These are phyloP conservation scores for Pseudomyrmex gracilis DNA, from an alignment of 1,140 invertebrate species.

Conservation along the genomic window DNA sequence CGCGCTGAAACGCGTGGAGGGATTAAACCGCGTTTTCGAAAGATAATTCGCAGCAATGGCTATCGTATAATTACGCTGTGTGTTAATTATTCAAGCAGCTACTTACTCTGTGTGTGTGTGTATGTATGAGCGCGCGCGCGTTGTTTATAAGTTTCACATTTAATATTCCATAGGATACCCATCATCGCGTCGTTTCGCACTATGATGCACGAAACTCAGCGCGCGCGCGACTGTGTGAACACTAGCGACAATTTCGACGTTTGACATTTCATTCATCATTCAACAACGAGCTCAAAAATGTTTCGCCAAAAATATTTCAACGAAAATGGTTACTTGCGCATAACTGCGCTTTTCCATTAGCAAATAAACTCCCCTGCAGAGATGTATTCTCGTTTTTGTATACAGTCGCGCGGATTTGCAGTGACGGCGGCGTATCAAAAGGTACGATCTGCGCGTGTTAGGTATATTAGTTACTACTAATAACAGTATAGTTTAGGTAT, in stretches of 20 bases:
- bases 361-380: too few species aligned
- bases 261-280: conserved; percentile 8
- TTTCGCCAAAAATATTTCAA: not conserved
- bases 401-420: not conserved
- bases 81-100: conserved; percentile 20
- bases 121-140: too few species aligned
- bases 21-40: conserved; percentile 4
- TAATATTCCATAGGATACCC: not conserved
- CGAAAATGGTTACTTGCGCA: too few species aligned
- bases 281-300: not conserved
- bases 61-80: not conserved
- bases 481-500: conserved; percentile 54
- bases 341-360: too few species aligned
- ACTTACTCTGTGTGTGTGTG: not conserved
- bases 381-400: too few species aligned
- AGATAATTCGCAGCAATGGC: conserved; percentile 16
- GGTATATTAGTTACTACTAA: conserved; percentile 58
- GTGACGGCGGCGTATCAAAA: not conserved
- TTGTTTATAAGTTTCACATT: conserved; percentile 13
- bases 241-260: not conserved
- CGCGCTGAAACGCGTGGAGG: not conserved
- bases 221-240: too few species aligned
- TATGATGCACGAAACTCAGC: not conserved
- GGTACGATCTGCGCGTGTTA: not conserved
- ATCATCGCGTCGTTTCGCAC: not conserved